Evolutionary conservation across 2,888 invertebrate genomes (phyloP).

Genomic region (Melieria crassipennis): DNA sequence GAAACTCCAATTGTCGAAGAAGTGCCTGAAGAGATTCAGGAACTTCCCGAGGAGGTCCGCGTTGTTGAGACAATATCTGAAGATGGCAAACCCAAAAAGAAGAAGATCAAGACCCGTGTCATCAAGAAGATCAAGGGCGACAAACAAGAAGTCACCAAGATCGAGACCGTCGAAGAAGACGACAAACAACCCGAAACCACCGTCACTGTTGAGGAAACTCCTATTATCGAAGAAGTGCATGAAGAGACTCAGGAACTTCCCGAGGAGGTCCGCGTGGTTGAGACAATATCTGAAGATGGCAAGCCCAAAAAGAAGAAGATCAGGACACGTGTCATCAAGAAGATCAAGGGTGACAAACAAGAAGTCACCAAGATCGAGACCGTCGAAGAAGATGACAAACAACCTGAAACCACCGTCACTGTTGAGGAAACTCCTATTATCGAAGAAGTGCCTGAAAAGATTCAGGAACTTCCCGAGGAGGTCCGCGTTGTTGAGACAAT

Average conservation of each 20-base stretch:
- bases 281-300: conserved; percentile 39
- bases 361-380: conserved; percentile 44
- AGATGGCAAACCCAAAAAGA: conserved; percentile 40
- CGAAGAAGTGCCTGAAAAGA: conserved; percentile 32
- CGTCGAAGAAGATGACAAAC: conserved; percentile 42
- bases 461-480: conserved; percentile 40
- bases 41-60: conserved; percentile 41
- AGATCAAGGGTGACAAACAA: conserved; percentile 43
- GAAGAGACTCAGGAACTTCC: conserved; percentile 38
- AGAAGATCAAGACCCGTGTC: conserved; percentile 41
- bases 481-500: conserved; percentile 39
- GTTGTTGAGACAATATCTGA: conserved; percentile 36
- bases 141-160: conserved; percentile 43
- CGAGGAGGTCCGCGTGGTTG: conserved; percentile 41
- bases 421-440: conserved; percentile 35
- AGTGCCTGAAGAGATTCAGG: conserved; percentile 31
- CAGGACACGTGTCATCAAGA: conserved; percentile 41
- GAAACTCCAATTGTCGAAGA: conserved; percentile 37
- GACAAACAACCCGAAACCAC: conserved; percentile 42
- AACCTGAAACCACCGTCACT: conserved; percentile 40
- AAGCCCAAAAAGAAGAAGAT: conserved; percentile 41
- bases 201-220: conserved; percentile 40
- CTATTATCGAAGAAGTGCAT: conserved; percentile 34
- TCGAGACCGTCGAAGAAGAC: conserved; percentile 43
- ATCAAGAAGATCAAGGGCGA: conserved; percentile 43